These are phyloP conservation scores for Drosophila paucipuncta DNA, from an alignment of 2,888 invertebrate genomes.

Conservation along the genomic window DNA sequence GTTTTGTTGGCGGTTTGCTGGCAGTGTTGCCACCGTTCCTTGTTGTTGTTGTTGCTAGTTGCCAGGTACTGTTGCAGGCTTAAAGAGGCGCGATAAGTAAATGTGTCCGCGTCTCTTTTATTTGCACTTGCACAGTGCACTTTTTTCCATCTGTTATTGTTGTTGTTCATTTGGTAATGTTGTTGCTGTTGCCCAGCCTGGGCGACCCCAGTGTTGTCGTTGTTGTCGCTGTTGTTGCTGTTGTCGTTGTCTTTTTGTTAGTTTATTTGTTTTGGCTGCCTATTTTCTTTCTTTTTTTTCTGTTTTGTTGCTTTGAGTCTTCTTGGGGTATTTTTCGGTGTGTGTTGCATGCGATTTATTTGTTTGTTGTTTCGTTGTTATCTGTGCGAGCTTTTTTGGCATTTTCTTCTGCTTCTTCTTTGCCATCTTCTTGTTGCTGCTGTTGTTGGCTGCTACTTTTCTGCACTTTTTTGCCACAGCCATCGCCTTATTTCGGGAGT, in stretches of 20 bases:
- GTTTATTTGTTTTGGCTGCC: conserved; percentile 64
- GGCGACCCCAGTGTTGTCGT: conserved; percentile 51
- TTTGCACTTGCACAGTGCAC: conserved; percentile 76
- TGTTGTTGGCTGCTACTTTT: conserved; percentile 39
- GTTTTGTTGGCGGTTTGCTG: conserved; percentile 62
- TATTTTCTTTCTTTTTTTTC: conserved; percentile 65
- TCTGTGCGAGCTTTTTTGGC: conserved; percentile 66
- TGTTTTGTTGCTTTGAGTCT: conserved; percentile 49
- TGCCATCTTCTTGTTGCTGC: conserved; percentile 19
- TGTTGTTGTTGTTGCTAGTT: conserved; percentile 48
- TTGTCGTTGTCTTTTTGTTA: conserved; percentile 61
- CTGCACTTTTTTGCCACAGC: conserved; percentile 53
- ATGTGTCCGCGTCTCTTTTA: conserved; percentile 80
- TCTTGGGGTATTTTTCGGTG: conserved; percentile 49
- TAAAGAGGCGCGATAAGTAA: conserved; percentile 82
- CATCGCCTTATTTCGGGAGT: conserved; percentile 77
- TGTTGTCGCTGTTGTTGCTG: conserved; percentile 31
- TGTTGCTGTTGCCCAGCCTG: conserved; percentile 57
- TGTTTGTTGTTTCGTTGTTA: conserved; percentile 81
- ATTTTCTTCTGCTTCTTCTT: conserved; percentile 26
- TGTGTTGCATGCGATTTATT: conserved; percentile 75
- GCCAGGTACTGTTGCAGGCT: conserved; percentile 46
- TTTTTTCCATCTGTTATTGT: conserved; percentile 39
- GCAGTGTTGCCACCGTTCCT: conserved; percentile 75
- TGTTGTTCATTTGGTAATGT: conserved; percentile 22